Base-by-base conservation (phyloP, 2,888 invertebrate species). In the Tetramorium bicarinatum region DNA sequence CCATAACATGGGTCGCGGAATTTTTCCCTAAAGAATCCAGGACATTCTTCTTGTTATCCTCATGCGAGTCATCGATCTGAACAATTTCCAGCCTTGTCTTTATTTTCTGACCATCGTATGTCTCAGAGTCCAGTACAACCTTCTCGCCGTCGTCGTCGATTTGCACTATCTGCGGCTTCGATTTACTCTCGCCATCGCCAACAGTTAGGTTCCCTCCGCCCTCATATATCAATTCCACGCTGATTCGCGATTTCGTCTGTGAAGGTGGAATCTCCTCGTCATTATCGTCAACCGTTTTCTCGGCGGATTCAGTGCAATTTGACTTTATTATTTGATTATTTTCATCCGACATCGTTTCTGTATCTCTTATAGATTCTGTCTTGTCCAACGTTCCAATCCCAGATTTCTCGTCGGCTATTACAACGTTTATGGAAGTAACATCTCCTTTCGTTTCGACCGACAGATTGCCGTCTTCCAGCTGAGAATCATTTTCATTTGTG, bases 151-250 rank as follows among this genome's bases (percentile, higher is more conserved):
- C 93, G 59, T 94, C 94, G 41, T 92, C 91, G 9, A 94, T 93
- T 67, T 94, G 92, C 2, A 94, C 93, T 29, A 93, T 75, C 64
- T 93, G 93, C 0, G 90, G 85, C 41, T 84, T 88, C 0, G 79
- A 56, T 77, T 91, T 92, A 9, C 15, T 66, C n/a, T 85, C 82
- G 0, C 41, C 75, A 18, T 21, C 15, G 76, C 85, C 7, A 77
- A 88, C 13, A 83, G 85, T 72, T 38, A 90, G 87, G 2, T 38
- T 64, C 2, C 29, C 29, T 34, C 9, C 15, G 3, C 18, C 4
- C 47, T 94, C 94, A 62, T 91, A 94, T 71, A 94, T 91, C 0
- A 94, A 88, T 88, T 94, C 94, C 61, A 94, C 88, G 75, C 94
- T 94, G 83, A 88, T 89, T 67, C 94, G 87, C 0, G 90, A 89